Evolutionary conservation across 2,797 vertebrate species (phyloP), one percentile per base, ranked within the genome.

Genomic region (Hirundo rustica): DNA sequence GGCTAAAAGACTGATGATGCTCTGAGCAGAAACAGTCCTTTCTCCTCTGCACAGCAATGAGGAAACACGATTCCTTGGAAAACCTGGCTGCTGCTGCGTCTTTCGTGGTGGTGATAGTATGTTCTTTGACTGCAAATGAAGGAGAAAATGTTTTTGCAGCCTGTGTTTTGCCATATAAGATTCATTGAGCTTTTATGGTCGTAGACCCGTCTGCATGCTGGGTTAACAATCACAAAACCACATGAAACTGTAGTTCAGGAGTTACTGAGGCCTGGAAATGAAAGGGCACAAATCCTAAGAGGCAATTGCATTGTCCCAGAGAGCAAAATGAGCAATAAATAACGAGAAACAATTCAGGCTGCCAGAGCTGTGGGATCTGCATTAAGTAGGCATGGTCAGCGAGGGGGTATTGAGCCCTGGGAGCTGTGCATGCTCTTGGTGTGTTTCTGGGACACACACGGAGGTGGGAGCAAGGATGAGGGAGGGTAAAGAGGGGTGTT

Each of bases 151-250:
- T 89, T 92, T 96, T 95, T 79, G 53, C 91, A 89, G 92, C 64
- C 92, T 81, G 7, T 60, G 91, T 95, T 96, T 97, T 95, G 92
- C 94, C 60, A 23, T 85, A 50, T 96, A 97, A 97, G 97, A 97
- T 96, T 97, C 97, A 96, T 85, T 97, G 97, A 97, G 95, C 96
- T 96, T 98, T 97, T 97, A 97, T 96, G 97, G 94, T 96, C 57
- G 0, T 88, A 94, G 89, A 96, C 93, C 89, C 5, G 21, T 97
- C 88, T 88, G 74, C 98, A 97, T 94, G 98, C 97, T 98, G 97
- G 93, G 97, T 97, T 97, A 98, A 98, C 97, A 98, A 97, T 98
- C 97, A 97, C 96, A 96, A 97, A 98, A 95, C 97, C 95, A 89
- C 98, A 96, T 96, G 98, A 96, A 97, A 84, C 95, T 89, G 93